Conservation (phyloP, 2,888 invertebrate species). For the Lepas anatifera region DNA sequence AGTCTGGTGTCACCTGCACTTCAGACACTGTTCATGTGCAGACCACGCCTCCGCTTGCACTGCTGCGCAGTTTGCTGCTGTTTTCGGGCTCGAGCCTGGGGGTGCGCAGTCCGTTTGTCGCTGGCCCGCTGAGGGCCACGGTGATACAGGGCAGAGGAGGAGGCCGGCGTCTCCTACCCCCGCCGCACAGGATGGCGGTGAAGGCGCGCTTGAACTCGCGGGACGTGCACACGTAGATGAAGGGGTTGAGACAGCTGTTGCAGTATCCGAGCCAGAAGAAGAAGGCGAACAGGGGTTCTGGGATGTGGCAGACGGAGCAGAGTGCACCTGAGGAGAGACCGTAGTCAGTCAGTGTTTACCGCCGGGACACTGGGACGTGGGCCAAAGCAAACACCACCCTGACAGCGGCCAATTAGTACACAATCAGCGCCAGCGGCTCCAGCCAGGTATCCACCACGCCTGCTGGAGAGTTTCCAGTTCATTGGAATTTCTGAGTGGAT, state of each 20-base stretch:
- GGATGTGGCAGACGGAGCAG: slow-evolving; percentile 40
- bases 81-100: background rate
- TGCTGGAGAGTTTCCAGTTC: no score
- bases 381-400: no score
- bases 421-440: no score
- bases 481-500: no score
- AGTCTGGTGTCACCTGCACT: no score
- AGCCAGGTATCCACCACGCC: no score
- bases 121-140: background rate
- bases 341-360: no score
- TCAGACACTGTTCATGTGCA: no score
- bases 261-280: slow-evolving; percentile 57
- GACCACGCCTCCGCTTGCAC: no score
- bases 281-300: slow-evolving; percentile 43
- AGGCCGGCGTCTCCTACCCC: slow-evolving; percentile 24
- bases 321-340: slow-evolving; percentile 38
- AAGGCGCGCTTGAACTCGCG: slow-evolving; percentile 42
- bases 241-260: slow-evolving; percentile 53
- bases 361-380: no score
- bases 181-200: slow-evolving; percentile 36
- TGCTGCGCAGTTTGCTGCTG: no score
- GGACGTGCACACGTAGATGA: slow-evolving; percentile 49
- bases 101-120: background rate
- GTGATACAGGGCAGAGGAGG: slow-evolving; percentile 25
- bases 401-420: no score